Percentiles rank a stretch among this genome's conserved stretches.
phyloP scores from a whole-genome alignment of 2,797 vertebrate genomes.

The Coccyzus lansbergi region DNA sequence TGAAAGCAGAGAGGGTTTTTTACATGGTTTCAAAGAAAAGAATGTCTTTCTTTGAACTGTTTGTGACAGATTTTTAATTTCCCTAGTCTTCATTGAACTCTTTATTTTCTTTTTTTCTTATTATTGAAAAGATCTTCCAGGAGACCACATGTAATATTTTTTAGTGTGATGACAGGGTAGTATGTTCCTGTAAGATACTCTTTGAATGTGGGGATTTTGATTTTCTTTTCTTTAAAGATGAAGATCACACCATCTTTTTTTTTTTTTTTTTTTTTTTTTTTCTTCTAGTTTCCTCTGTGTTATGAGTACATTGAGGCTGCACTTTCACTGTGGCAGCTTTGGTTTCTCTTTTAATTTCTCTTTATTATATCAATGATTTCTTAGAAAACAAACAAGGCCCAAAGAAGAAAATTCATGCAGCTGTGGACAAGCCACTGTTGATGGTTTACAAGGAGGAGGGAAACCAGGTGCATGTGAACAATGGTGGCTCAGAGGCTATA shows the following conservation, averaged over 20 bases:
- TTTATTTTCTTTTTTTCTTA: background rate
- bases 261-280: background rate
- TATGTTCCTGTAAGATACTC: background rate
- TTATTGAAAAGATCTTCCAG: background rate
- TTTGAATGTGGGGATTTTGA: background rate
- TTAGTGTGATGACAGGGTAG: background rate
- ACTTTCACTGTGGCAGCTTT: background rate
- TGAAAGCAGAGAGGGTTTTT: background rate
- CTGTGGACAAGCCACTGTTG: background rate
- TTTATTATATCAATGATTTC: background rate
- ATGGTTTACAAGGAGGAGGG: background rate
- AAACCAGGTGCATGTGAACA: rapidly evolving
- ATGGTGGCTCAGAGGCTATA: background rate
- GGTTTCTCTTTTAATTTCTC: background rate
- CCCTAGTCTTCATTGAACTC: background rate
- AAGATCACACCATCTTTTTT: background rate
- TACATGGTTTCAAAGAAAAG: background rate
- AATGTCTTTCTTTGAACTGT: background rate
- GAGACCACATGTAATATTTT: background rate
- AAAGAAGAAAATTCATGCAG: background rate
- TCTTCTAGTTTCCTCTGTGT: background rate
- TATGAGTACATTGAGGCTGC: background rate
- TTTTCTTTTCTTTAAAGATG: background rate
- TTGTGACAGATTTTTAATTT: background rate
- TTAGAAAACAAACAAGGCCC: background rate